Evolutionary conservation across 2,113 vertebrate genomes (phyloP), one percentile per base, ranked within the genome.

Genomic region (Lycaon pictus): DNA sequence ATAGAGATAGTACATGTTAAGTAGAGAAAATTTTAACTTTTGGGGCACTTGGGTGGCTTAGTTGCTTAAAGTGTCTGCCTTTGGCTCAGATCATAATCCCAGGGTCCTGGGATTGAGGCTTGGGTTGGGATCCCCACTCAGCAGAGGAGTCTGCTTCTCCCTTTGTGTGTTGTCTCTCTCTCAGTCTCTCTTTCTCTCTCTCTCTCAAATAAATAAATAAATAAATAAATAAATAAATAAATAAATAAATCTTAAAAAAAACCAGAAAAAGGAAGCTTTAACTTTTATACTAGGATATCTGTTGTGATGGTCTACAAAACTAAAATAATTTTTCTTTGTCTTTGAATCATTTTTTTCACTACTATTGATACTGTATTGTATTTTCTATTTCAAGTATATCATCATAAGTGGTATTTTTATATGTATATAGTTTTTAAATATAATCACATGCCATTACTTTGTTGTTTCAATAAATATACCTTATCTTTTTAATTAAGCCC

Each of bases 401-500:
- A 76, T 43, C 2, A 63, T 62, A 85, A 84, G 43, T 67, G 51
- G 2, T 72, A 79, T 22, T 93, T 32, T 55, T 48, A 83, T 55
- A 74, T 4, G 20, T 84, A 74, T 88, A 16, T 3, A 80, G 56
- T 88, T 80, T 79, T 27, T 96, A 19, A 55, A 69, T 23, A 62
- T 27, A 86, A 63, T 93, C 65, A 90, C n/a, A 69, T n/a, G 27
- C 43, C 3, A 55, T 80, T 62, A 29, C 27, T 91, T 82, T 48
- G 9, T 25, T 94, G 29, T 60, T 90, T 95, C 19, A 63, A 23
- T 63, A 58, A 86, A 43, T 89, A 12, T 76, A 22, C 51, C 65
- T 93, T 94, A 63, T 56, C 22, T 87, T 86, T 92, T 93, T 29
- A 91, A 62, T 76, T 37, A 93, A 93, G 9, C 27, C 16, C 37